Evolutionary conservation across 1,140 invertebrate genomes (phyloP).

Genomic region (Eupristina koningsbergeri): DNA sequence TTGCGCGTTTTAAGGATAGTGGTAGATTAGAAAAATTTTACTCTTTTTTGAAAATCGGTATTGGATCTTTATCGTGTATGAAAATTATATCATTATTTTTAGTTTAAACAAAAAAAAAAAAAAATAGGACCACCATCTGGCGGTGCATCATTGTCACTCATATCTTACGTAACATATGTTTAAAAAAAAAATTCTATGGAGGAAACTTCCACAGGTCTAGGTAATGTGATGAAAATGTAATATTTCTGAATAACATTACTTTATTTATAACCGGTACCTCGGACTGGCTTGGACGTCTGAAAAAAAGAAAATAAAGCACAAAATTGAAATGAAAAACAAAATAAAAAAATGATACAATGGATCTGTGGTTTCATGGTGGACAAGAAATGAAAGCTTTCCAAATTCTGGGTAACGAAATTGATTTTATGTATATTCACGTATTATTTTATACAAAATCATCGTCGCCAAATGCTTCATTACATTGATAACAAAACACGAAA

Average conservation of each 20-base stretch:
- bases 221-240: constrained; percentile 33
- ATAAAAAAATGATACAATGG: constrained; percentile 13
- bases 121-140: background rate
- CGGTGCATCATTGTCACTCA: background rate
- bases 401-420: constrained; percentile 36
- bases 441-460: constrained; percentile 25
- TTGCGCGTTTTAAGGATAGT: background rate
- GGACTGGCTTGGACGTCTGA: constrained; percentile 40
- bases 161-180: background rate
- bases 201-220: constrained; percentile 2
- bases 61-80: background rate
- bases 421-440: constrained; percentile 38
- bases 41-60: background rate
- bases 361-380: background rate
- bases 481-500: constrained; percentile 31
- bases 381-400: constrained; percentile 12
- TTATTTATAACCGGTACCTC: constrained; percentile 35
- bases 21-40: background rate
- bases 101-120: background rate
- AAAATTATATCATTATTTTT: background rate
- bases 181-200: background rate
- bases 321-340: constrained; percentile 36
- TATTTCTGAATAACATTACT: constrained; percentile 44
- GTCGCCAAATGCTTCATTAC: constrained; percentile 1
- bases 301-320: constrained; percentile 44